Evolutionary conservation across 2,797 vertebrate species (phyloP).

Genomic region (Chelon auratus): DNA sequence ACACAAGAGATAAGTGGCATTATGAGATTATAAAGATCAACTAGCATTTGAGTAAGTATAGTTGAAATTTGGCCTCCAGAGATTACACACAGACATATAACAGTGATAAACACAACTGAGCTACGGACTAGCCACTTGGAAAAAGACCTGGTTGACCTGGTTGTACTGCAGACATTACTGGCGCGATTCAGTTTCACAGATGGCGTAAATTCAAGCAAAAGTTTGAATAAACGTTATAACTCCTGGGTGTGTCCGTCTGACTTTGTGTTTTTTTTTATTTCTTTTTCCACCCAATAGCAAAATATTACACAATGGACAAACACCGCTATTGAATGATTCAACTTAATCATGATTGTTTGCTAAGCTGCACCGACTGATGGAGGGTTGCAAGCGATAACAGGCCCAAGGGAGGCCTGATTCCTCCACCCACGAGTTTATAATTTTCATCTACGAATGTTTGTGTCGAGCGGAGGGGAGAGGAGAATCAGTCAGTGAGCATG

Average conservation of each 20-base stretch:
- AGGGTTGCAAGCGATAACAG: conserved; percentile 6
- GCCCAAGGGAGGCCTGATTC: conserved; percentile 4
- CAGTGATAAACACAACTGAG: not conserved
- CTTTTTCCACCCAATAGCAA: conserved; percentile 11
- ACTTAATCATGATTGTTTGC: not conserved
- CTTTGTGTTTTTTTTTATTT: conserved; percentile 4
- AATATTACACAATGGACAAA: conserved; percentile 33
- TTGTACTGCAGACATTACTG: too few relatives aligned
- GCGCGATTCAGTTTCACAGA: not conserved
- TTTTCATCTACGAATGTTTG: conserved; percentile 22
- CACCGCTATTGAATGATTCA: conserved; percentile 10
- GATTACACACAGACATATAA: not conserved
- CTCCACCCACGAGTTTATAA: conserved; percentile 38
- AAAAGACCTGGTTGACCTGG: too few relatives aligned
- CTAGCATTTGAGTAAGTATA: not conserved
- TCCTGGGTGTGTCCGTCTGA: not conserved
- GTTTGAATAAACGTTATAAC: not conserved
- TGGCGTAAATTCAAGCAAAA: not conserved
- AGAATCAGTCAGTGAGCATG: conserved; percentile 30
- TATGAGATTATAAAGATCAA: too few relatives aligned
- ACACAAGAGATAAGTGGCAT: too few relatives aligned
- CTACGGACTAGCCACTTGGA: not conserved
- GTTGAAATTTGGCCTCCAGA: not conserved
- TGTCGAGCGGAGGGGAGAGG: not conserved
- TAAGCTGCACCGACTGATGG: not conserved